Evolutionary conservation across 2,888 invertebrate species (phyloP).

Genomic region (Drosophila phalerata): DNA sequence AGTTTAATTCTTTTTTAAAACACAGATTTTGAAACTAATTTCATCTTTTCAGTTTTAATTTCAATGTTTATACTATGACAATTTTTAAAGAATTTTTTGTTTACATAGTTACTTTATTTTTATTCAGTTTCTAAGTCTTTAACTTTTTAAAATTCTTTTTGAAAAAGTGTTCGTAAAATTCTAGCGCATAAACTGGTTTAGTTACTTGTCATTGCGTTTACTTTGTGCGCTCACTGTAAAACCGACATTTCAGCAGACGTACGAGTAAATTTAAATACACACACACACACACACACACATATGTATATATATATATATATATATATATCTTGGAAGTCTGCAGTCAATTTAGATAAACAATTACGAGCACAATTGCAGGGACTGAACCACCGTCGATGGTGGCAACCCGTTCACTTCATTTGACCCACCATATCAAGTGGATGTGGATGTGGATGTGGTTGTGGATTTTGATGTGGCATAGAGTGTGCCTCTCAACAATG

Average conservation of each 20-base stretch:
- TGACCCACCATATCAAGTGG: conserved; percentile 72
- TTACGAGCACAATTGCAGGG: conserved; percentile 72
- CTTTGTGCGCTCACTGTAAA: conserved; percentile 39
- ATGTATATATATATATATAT: background rate
- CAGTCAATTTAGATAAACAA: conserved; percentile 78
- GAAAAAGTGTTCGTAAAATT: background rate
- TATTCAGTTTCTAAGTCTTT: too few relatives aligned
- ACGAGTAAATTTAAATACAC: conserved; percentile 40
- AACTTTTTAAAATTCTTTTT: too few relatives aligned
- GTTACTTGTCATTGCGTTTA: conserved; percentile 9
- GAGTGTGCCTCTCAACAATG: conserved; percentile 37
- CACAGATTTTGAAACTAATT: too few relatives aligned
- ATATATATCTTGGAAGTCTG: conserved; percentile 52
- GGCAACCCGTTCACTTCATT: conserved; percentile 71
- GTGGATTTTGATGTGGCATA: conserved; percentile 9
- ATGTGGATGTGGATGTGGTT: conserved; percentile 25
- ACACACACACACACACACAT: background rate
- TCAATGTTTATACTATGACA: too few relatives aligned
- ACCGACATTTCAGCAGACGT: conserved; percentile 15
- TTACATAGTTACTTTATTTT: too few relatives aligned
- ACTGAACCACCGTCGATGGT: conserved; percentile 7
- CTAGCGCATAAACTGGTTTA: background rate
- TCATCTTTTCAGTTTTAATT: too few relatives aligned
- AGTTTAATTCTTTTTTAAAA: too few relatives aligned
- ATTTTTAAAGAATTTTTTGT: too few relatives aligned